These are phyloP conservation scores for Furcula furcula DNA, from an alignment of 2,888 invertebrate species.

Conservation along the genomic window DNA sequence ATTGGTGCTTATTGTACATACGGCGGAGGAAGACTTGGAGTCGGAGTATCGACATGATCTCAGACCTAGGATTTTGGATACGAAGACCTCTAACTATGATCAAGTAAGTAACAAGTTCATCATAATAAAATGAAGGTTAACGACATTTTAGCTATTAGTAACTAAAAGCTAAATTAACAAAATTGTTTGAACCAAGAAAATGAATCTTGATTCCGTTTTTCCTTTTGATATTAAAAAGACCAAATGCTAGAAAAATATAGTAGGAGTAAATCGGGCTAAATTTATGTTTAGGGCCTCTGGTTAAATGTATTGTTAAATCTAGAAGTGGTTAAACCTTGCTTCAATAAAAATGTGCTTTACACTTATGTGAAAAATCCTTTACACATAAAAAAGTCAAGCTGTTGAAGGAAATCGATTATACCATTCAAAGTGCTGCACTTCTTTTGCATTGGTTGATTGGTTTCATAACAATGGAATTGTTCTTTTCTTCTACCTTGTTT, in stretches of 20 bases:
- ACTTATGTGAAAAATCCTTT: background rate
- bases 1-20: slow-evolving; percentile 71
- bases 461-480: slow-evolving; percentile 46
- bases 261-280: no score
- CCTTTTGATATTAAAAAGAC: no score
- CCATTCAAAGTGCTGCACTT: slow-evolving; percentile 16
- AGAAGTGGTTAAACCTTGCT: no score
- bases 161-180: no score
- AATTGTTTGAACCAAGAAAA: no score
- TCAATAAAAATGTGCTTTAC: background rate
- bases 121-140: no score
- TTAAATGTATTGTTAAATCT: no score
- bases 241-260: no score
- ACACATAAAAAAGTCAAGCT: background rate
- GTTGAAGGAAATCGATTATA: slow-evolving; percentile 28
- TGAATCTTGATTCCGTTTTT: no score
- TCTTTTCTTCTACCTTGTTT: slow-evolving; percentile 32
- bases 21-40: slow-evolving; percentile 65
- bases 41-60: slow-evolving; percentile 50
- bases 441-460: slow-evolving; percentile 34
- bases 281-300: no score
- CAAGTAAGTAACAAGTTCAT: slow-evolving; percentile 42
- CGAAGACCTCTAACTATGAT: slow-evolving; percentile 48
- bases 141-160: no score
- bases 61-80: slow-evolving; percentile 52